Percentiles rank a stretch among this genome's conserved stretches.
phyloP scores from a whole-genome alignment of 2,888 invertebrate species.

The Dimorphilus gyrociliatus region DNA sequence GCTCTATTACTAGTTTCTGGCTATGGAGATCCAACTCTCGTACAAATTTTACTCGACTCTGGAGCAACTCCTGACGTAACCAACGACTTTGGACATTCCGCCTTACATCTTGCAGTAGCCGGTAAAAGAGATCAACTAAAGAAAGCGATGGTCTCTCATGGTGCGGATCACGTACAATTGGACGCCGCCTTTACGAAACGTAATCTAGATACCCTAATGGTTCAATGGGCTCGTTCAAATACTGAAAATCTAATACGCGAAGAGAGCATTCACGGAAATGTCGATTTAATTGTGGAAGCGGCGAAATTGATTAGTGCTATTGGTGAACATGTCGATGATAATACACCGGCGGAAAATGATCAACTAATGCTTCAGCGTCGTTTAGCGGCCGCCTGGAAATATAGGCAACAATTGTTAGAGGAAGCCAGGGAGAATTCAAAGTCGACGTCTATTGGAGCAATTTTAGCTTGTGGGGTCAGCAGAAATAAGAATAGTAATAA shows the following conservation, averaged over 20 bases:
- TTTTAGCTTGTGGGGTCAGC: no score
- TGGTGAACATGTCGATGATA: no score
- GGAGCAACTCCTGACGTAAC: conserved; percentile 11
- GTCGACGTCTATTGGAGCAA: no score
- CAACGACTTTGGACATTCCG: conserved; percentile 16
- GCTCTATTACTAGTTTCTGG: conserved; percentile 14
- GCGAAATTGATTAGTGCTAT: no score
- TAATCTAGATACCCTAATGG: conserved; percentile 11
- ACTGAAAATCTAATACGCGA: no score
- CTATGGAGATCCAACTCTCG: conserved; percentile 12
- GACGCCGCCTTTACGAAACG: conserved; percentile 10
- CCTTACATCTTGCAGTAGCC: conserved; percentile 12
- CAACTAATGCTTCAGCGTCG: conserved; percentile 11
- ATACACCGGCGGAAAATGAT: conserved; percentile 8
- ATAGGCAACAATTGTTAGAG: no score
- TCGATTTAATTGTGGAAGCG: no score
- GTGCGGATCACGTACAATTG: conserved; percentile 6
- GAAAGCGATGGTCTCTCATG: conserved; percentile 6
- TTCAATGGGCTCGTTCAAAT: conserved; percentile 12
- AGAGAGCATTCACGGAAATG: no score
- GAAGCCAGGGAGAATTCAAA: no score
- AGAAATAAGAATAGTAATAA: no score
- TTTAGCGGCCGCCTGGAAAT: conserved; percentile 11
- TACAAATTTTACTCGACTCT: conserved; percentile 10
- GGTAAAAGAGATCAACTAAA: conserved; percentile 6